phyloP scores from a whole-genome alignment of 2,113 vertebrate species.

The Rafetus swinhoei region DNA sequence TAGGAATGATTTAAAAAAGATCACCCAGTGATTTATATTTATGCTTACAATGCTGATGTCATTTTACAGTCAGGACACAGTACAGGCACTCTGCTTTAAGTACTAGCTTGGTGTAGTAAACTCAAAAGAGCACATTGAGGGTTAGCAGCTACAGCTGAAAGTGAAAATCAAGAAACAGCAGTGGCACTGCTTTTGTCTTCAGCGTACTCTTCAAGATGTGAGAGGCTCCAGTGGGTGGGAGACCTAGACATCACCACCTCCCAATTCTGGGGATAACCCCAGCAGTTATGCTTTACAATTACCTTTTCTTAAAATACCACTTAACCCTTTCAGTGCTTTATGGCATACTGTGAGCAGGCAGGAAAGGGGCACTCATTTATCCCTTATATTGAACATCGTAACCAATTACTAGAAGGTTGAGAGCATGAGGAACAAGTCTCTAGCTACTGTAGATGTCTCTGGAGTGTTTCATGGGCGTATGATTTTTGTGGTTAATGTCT shows the following conservation, averaged over 20 bases:
- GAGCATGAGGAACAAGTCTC: constrained; percentile 5
- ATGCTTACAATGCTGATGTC: constrained; percentile 66
- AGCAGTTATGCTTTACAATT: constrained; percentile 77
- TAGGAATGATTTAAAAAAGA: constrained; percentile 56
- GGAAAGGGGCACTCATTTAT: constrained; percentile 67
- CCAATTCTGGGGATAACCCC: constrained; percentile 77
- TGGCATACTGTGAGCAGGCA: constrained; percentile 75
- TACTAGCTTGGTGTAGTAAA: constrained; percentile 65
- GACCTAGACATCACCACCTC: constrained; percentile 75
- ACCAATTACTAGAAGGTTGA: constrained; percentile 65
- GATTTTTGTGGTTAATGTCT: background rate
- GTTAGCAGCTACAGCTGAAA: constrained; percentile 74
- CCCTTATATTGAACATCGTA: constrained; percentile 63
- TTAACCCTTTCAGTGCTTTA: constrained; percentile 80
- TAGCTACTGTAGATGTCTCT: constrained; percentile 29
- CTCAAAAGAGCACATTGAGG: constrained; percentile 75
- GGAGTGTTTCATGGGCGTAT: constrained; percentile 34
- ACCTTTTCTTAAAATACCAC: constrained; percentile 79
- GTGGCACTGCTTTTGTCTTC: constrained; percentile 77
- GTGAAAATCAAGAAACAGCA: constrained; percentile 80
- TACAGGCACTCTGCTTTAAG: constrained; percentile 63
- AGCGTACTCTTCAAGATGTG: constrained; percentile 78
- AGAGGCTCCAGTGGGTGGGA: constrained; percentile 80
- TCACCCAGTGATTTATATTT: constrained; percentile 60
- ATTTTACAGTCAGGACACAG: constrained; percentile 75